Evolutionary conservation across 2,888 invertebrate species (phyloP).

Genomic region (Timema cristinae): DNA sequence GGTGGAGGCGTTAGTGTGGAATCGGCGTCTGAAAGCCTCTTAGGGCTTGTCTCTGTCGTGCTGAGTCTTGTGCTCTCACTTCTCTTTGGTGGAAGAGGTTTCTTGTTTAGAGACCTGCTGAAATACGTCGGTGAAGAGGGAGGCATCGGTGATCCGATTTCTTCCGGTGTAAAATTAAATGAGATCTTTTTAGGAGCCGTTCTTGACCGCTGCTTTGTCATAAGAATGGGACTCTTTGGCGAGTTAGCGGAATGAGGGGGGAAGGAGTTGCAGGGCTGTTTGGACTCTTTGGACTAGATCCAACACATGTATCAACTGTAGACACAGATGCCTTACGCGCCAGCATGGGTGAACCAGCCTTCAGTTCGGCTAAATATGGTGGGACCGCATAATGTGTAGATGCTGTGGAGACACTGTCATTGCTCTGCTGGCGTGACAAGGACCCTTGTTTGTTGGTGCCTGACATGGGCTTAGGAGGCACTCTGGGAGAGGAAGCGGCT

Average conservation of each 20-base stretch:
- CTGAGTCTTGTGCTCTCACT: conserved; percentile 65
- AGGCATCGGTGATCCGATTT: conserved; percentile 14
- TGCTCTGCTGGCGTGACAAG: conserved; percentile 40
- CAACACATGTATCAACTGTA: conserved; percentile 6
- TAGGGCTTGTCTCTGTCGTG: conserved; percentile 42
- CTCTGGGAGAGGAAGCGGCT: conserved; percentile 27
- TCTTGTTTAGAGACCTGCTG: conserved; percentile 49
- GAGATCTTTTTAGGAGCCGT: conserved; percentile 57
- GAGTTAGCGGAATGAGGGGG: conserved; percentile 46
- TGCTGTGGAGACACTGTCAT: conserved; percentile 32
- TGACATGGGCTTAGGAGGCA: conserved; percentile 31
- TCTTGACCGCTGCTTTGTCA: conserved; percentile 49
- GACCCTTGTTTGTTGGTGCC: conserved; percentile 34
- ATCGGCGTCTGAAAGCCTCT: conserved; percentile 30
- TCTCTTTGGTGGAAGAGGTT: conserved; percentile 71
- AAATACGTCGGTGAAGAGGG: conserved; percentile 25
- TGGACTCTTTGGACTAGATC: conserved; percentile 23
- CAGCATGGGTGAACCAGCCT: conserved; percentile 43
- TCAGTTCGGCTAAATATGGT: conserved; percentile 56
- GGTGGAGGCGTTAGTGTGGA: conserved; percentile 54
- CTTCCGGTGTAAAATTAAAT: conserved; percentile 50
- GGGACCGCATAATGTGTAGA: conserved; percentile 35
- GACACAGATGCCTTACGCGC: conserved; percentile 22
- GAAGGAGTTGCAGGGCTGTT: conserved; percentile 20
- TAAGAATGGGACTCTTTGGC: conserved; percentile 58